Evolutionary conservation across 2,113 vertebrate species (phyloP), one percentile per base, ranked within the genome.

Genomic region (Burhinus bistriatus): DNA sequence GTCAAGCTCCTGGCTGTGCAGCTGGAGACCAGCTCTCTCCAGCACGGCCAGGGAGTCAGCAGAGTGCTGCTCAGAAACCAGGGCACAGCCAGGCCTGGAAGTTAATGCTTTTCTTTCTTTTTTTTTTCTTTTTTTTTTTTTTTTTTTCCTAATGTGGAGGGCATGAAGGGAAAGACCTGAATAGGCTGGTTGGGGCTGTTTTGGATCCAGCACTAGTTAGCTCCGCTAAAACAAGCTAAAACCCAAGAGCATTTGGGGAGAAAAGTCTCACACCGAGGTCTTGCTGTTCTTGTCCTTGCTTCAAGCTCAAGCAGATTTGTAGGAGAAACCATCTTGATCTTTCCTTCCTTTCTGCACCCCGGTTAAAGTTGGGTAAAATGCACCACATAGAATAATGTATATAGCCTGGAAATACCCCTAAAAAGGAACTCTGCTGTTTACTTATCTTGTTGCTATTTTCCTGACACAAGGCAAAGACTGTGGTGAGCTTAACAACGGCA

Each of bases 41-140:
- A 32, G 27, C 0, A 0, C 5, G 59, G 25, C 45, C 17, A 25
- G 18, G 2, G 26, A 73, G 36, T 15, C 72, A n/a, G 34, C 38
- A 36, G n/a, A 44, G 10, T 57, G 14, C 12, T 7, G 68, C 64
- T 72, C 51, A 75, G 29, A 45, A 85, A 55, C 14, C 22, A 10
- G 23, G 16, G 19, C 9, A 16, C 9, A 45, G 55, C 16, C n/a
- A 49, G 25, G 34, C 15, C 0, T 0, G 61, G 12, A 49, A 71
- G 17, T 40, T 66, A 66, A 54, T 11, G 12, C 5, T 25, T 49
- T 38, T 64, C 15, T 45, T 52, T 34, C 6, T 36, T 19, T 21
- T 5, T 29, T 5, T 7, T 6, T 17, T 25, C 3, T n/a, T 11
- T 9, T 27, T 14, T 17, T n/a, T 54, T 9, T 9, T 9, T 51